Evolutionary conservation across 2,113 vertebrate genomes (phyloP).

Genomic region (Harpagus bidentatus): DNA sequence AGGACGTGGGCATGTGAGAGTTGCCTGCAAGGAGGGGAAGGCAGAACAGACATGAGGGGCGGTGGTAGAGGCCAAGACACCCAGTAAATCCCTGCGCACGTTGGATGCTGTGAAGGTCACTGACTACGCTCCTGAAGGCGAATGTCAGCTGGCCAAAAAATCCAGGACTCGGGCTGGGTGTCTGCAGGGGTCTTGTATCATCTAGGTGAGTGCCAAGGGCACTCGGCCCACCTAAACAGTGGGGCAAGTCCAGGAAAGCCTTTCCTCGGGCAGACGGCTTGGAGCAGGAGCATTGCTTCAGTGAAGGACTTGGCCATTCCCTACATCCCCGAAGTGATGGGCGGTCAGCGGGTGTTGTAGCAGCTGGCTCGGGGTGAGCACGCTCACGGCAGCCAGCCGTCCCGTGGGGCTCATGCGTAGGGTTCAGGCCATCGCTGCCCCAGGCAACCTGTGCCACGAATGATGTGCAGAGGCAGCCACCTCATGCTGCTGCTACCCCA

Average conservation of each 20-base stretch:
- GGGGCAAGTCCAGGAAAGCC: not conserved
- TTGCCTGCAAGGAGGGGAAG: not conserved
- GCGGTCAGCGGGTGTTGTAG: not conserved
- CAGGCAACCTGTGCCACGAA: not conserved
- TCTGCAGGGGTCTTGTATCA: not conserved
- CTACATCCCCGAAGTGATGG: not conserved
- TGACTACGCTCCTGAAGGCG: not conserved
- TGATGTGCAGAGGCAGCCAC: not conserved
- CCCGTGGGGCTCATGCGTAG: rapidly evolving
- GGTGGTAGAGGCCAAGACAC: not conserved
- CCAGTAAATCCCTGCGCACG: rapidly evolving
- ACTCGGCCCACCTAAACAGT: not conserved
- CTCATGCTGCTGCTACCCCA: not conserved
- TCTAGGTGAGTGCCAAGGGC: not conserved
- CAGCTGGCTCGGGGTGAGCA: not conserved
- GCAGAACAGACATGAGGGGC: not conserved
- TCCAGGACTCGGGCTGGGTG: rapidly evolving
- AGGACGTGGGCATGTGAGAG: not conserved
- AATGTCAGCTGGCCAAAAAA: not conserved
- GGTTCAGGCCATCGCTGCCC: not conserved
- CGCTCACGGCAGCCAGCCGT: not conserved
- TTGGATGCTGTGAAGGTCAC: not conserved
- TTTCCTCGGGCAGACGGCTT: not conserved
- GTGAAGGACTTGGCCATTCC: not conserved
- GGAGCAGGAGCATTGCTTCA: not conserved